Base-by-base conservation (phyloP, 2,797 vertebrate genomes). In the Chelidonichthys spinosus region DNA sequence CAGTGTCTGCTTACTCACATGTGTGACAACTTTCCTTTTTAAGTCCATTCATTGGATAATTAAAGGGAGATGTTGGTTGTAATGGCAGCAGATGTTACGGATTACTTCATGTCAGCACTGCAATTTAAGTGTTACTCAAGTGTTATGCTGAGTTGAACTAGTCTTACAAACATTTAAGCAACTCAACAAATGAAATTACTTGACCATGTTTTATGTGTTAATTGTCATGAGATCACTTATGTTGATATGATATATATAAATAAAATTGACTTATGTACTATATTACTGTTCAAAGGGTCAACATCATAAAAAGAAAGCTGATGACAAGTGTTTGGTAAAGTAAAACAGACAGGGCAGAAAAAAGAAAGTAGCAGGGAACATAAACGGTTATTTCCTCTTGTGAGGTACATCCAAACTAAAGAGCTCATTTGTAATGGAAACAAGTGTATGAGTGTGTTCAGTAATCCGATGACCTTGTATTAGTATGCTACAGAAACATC, bases 371-470 rank as follows among this genome's bases (percentile, higher is more conserved):
- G 40, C 17, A 50, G 4, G 64, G 54, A 74, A 69, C 32, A 67
- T 33, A 25, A 49, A 76, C 72, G 44, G 56, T 77, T 71, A 43
- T 58, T 71, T 79, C 49, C 32, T 77, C 11, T 71, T 46, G 52
- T 76, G 17, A 73, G 10, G 1, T 63, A 39, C 50, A 77, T 72
- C 10, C 47, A 66, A 76, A 79, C 63, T 40, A 64, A 81, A n/a
- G 43, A 74, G 58, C 64, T 79, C 5, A 73, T 89, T 76, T 66
- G 74, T 78, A 75, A 84, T 80, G 37, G 63, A 82, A 85, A 83
- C 68, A 85, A 83, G 42, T 18, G 10, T 6, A 74, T 62, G 62
- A 50, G 54, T 71, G 63, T 87, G 76, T 89, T 81, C 9, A 8
- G 78, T 81, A 87, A 78, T 76, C 74, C 76, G 70, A 58, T 82